Evolutionary conservation across 2,888 invertebrate genomes (phyloP), one percentile per base, ranked within the genome.

Genomic region (Sceliomorpha sp.): DNA sequence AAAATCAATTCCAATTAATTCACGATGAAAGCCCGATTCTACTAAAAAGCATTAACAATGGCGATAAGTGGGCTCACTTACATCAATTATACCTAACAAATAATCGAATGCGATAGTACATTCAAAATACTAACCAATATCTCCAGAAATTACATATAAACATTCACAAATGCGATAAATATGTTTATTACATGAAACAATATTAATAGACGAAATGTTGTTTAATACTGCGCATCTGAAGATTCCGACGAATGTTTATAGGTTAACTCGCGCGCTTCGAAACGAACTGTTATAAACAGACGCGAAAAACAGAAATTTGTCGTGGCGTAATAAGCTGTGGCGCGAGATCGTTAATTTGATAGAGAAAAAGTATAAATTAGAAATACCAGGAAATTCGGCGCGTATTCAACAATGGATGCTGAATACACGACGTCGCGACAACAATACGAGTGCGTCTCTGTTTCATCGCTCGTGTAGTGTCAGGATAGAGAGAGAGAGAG

Each of bases 401-500:
- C 17, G n/a, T 20, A 26, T 63, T 45, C 15, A 44, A 37, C 44
- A 66, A 44, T 60, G 67, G 55, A 63, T 58, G 51, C 45, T 51
- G 45, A 39, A 13, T 27, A 39, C 20, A 58, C 64, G 53, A 67
- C 72, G 58, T 67, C 63, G n/a, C n/a, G n/a, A 75, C 69, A 79
- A 78, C 76, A 78, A 77, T 77, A 81, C 77, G 81, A 80, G 77
- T 78, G 79, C 78, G 75, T 78, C 69, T 56, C 48, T 10, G 31
- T 26, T 39, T 70, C n/a, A n/a, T n/a, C n/a, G n/a, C n/a, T n/a
- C 69, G 66, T 70, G 47, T 67, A 74, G 60, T 76, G 64, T 78
- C 74, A 71, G 77, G 71, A 72, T 68, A 27, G 5, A 17, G 24
- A 13, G 12, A 15, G 4, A 14, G 34, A 45, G 42, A 10, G 26